Evolutionary conservation across 2,888 invertebrate genomes (phyloP).

Genomic region (Cerastis rubricosa): DNA sequence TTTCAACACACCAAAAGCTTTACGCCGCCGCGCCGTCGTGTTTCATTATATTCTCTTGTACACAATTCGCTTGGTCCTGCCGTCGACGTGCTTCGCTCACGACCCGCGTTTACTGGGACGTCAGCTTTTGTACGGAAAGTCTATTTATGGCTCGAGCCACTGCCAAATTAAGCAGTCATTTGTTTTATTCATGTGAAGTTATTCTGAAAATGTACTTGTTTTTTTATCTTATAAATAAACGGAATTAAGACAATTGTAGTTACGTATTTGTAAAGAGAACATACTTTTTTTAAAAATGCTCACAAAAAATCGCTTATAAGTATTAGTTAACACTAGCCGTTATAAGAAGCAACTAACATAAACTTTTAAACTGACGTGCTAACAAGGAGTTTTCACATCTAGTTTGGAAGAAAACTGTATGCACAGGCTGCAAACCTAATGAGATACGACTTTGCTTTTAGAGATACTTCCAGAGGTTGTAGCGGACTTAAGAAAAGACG

Average conservation of each 20-base stretch:
- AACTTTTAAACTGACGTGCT: slow-evolving; percentile 41
- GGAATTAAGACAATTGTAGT: background rate
- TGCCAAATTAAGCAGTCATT: slow-evolving; percentile 16
- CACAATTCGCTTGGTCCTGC: slow-evolving; percentile 12
- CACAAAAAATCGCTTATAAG: background rate
- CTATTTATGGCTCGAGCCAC: slow-evolving; percentile 20
- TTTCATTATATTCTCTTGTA: slow-evolving; percentile 22
- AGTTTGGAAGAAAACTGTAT: slow-evolving; percentile 50
- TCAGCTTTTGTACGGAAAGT: slow-evolving; percentile 25
- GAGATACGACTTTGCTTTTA: slow-evolving; percentile 60
- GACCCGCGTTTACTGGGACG: slow-evolving; percentile 7
- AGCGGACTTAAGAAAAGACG: slow-evolving; percentile 50
- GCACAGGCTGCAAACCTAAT: slow-evolving; percentile 39
- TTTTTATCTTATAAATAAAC: background rate
- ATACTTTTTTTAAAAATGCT: background rate
- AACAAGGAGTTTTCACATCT: slow-evolving; percentile 43
- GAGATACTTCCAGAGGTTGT: slow-evolving; percentile 45
- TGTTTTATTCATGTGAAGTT: slow-evolving; percentile 8
- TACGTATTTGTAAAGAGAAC: background rate
- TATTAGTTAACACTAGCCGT: too few relatives aligned
- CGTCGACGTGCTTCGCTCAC: slow-evolving; percentile 2
- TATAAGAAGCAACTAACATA: slow-evolving; percentile 10
- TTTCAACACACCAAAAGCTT: slow-evolving; percentile 10
- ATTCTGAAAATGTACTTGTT: background rate
- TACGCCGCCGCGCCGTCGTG: background rate